Evolutionary conservation across 2,113 vertebrate species (phyloP).

Genomic region (Pagrus major): DNA sequence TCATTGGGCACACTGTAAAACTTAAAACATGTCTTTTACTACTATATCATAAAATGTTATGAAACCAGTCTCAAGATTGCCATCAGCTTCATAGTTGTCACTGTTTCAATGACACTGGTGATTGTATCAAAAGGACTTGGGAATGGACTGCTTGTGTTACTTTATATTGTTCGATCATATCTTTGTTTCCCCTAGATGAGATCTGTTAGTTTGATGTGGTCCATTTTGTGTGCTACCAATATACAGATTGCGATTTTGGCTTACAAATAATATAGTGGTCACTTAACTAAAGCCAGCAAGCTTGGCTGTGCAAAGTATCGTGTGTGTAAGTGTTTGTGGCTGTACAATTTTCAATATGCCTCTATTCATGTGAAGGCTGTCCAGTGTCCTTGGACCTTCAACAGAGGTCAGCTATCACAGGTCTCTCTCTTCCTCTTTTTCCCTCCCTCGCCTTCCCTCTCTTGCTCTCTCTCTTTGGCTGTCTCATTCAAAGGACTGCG

Average conservation of each 20-base stretch:
- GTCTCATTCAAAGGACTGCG: conserved; percentile 38
- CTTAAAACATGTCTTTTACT: conserved; percentile 25
- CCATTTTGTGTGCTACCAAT: not conserved
- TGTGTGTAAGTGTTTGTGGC: conserved; percentile 20
- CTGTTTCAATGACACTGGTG: conserved; percentile 37
- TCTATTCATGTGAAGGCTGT: conserved; percentile 41
- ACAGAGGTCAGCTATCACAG: conserved; percentile 46
- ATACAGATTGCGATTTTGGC: not conserved
- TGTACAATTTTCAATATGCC: conserved; percentile 18
- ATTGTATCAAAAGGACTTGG: not conserved
- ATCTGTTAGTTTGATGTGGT: not conserved
- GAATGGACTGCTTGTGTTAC: conserved; percentile 9
- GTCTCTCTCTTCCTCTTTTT: conserved; percentile 12
- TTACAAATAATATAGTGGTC: not conserved
- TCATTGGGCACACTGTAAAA: conserved; percentile 49
- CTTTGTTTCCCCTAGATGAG: not conserved
- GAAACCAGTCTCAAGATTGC: conserved; percentile 28
- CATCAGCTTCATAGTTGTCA: conserved; percentile 17
- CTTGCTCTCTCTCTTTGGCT: conserved; percentile 32
- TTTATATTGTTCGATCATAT: not conserved
- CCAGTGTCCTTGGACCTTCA: conserved; percentile 52
- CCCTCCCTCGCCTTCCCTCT: conserved; percentile 14
- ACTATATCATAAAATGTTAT: conserved; percentile 36
- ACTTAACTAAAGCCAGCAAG: not conserved
- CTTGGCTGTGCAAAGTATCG: conserved; percentile 12